Evolutionary conservation across 1,140 invertebrate genomes (phyloP).

Genomic region (Trichomalopsis sarcophagae): DNA sequence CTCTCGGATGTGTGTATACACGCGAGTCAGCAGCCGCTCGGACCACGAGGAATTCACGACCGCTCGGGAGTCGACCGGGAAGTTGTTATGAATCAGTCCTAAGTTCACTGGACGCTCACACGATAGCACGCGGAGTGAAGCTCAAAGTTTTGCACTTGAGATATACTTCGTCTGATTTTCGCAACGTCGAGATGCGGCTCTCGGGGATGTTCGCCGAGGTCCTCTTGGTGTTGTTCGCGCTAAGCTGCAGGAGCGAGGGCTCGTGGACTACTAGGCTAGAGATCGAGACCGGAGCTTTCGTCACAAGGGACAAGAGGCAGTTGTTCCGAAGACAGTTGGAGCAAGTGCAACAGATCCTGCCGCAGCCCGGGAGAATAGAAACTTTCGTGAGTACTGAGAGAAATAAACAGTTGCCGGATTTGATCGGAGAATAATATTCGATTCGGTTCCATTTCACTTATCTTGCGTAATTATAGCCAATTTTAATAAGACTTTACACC

Average conservation of each 20-base stretch:
- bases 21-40: background rate
- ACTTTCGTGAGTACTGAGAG: conserved; percentile 40
- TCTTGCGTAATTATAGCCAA: too few relatives aligned
- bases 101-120: too few relatives aligned
- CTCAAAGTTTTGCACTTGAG: too few relatives aligned
- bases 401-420: too few relatives aligned
- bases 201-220: background rate
- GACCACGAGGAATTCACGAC: conserved; percentile 10
- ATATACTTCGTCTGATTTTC: too few relatives aligned
- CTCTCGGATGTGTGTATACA: conserved; percentile 22
- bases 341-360: background rate
- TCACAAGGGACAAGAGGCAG: conserved; percentile 14
- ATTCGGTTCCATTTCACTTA: too few relatives aligned
- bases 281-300: background rate
- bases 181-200: conserved; percentile 25
- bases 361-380: background rate
- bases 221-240: background rate
- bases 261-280: background rate
- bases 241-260: background rate
- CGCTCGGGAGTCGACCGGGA: background rate
- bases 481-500: too few relatives aligned
- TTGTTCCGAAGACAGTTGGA: conserved; percentile 4
- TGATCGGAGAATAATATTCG: too few relatives aligned
- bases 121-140: too few relatives aligned
- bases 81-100: background rate